These are phyloP conservation scores for Calephelis nemesis DNA, from an alignment of 1,140 invertebrate genomes.

Conservation along the genomic window DNA sequence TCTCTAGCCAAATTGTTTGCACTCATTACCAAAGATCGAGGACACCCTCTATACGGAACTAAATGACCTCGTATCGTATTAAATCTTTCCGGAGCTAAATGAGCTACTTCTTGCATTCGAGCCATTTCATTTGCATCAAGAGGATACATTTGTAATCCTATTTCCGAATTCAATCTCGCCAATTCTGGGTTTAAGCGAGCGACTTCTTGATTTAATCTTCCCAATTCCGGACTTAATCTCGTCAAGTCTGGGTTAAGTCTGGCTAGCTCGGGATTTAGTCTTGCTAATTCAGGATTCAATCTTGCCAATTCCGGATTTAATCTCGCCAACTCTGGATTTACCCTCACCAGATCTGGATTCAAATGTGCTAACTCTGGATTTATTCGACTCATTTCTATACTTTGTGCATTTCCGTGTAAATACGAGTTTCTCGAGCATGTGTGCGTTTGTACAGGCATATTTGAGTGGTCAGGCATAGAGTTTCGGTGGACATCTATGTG, in stretches of 20 bases:
- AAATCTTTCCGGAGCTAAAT: conserved; percentile 53
- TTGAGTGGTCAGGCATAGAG: conserved; percentile 46
- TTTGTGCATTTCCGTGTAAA: conserved; percentile 41
- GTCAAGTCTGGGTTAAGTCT: conserved; percentile 44
- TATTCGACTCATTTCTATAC: conserved; percentile 35
- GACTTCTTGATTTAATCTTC: conserved; percentile 30
- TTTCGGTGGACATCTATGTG: conserved; percentile 62
- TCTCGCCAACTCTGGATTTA: conserved; percentile 46
- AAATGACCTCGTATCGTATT: conserved; percentile 64
- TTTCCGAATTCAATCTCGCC: conserved; percentile 35
- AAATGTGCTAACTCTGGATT: conserved; percentile 42
- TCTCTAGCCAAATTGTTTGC: conserved; percentile 56
- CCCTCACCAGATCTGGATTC: conserved; percentile 42
- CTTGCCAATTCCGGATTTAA: conserved; percentile 43
- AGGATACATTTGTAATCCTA: conserved; percentile 48
- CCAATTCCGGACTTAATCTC: conserved; percentile 37
- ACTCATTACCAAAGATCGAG: conserved; percentile 51
- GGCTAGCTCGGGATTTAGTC: conserved; percentile 41
- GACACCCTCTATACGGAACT: conserved; percentile 58
- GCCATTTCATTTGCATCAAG: conserved; percentile 46
- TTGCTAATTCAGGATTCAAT: conserved; percentile 45
- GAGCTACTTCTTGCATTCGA: conserved; percentile 45
- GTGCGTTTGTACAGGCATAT: conserved; percentile 43
- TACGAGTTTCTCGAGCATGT: conserved; percentile 57
- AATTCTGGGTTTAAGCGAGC: conserved; percentile 39